phyloP scores from a whole-genome alignment of 2,888 invertebrate genomes.

The Callinectes sapidus region DNA sequence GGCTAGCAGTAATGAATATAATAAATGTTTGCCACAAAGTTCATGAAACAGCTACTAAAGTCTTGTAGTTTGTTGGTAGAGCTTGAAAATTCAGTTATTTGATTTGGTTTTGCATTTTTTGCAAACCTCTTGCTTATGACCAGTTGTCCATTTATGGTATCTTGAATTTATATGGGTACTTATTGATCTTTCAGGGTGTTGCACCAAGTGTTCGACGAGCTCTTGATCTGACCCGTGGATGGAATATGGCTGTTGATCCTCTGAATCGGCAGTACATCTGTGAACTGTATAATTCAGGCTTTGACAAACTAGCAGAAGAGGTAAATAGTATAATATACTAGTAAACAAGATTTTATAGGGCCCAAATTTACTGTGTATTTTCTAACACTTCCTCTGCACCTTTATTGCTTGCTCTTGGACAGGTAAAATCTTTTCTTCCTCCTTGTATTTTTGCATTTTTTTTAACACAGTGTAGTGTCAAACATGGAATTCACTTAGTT shows the following conservation, averaged over 20 bases:
- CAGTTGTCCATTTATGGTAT: no score
- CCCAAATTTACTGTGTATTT: not conserved
- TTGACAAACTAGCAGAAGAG: constrained; percentile 81
- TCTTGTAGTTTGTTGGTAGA: not conserved
- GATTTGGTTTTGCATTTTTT: not conserved
- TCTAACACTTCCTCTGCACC: not conserved
- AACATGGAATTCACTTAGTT: no score
- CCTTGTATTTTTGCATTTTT: not conserved
- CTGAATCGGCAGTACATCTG: constrained; percentile 87
- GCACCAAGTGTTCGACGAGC: constrained; percentile 54
- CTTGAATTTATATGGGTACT: not conserved
- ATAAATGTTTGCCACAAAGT: not conserved
- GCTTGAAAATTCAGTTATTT: not conserved
- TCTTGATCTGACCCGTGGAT: constrained; percentile 82
- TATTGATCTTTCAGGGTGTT: constrained; percentile 42
- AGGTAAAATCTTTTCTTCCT: not conserved
- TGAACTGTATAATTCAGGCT: constrained; percentile 80
- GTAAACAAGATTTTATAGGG: not conserved
- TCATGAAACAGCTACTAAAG: not conserved
- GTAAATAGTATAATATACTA: constrained; percentile 75
- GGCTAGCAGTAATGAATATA: not conserved
- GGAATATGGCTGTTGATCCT: constrained; percentile 85
- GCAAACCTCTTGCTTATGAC: not conserved
- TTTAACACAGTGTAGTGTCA: no score
- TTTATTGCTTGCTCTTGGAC: not conserved